Conservation (phyloP, 2,888 invertebrate genomes). For the Drosophila aldrichi region DNA sequence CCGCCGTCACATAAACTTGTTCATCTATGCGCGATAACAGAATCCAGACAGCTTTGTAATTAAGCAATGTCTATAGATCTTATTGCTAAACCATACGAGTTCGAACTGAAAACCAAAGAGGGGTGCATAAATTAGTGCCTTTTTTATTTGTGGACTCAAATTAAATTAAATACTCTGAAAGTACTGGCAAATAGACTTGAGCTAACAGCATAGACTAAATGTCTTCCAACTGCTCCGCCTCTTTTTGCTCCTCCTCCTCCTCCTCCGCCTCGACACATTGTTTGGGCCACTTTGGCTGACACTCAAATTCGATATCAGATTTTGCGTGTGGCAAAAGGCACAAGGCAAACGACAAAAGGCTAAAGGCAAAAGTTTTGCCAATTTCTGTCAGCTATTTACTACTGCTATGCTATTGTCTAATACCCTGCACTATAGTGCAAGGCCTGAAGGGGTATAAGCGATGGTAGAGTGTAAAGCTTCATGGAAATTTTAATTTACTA, state of each 20-base stretch:
- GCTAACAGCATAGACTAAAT: background rate
- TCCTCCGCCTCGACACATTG: conserved; percentile 48
- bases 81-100: conserved; percentile 52
- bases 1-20: conserved; percentile 36
- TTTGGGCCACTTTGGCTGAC: conserved; percentile 74
- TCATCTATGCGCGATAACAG: conserved; percentile 49
- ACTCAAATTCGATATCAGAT: conserved; percentile 77
- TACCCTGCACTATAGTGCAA: conserved; percentile 8
- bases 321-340: conserved; percentile 55
- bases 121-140: conserved; percentile 68
- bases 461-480: too few relatives aligned
- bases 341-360: background rate
- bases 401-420: conserved; percentile 11
- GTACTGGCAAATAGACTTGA: conserved; percentile 28
- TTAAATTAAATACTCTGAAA: conserved; percentile 52
- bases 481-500: background rate
- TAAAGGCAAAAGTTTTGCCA: conserved; percentile 39
- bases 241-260: background rate
- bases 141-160: conserved; percentile 37
- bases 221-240: background rate
- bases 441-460: background rate
- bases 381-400: conserved; percentile 26
- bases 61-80: conserved; percentile 63
- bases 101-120: conserved; percentile 31
- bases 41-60: conserved; percentile 58